phyloP scores from a whole-genome alignment of 35 echinoderm and acorn worm genomes.

The Ptychodera flava region DNA sequence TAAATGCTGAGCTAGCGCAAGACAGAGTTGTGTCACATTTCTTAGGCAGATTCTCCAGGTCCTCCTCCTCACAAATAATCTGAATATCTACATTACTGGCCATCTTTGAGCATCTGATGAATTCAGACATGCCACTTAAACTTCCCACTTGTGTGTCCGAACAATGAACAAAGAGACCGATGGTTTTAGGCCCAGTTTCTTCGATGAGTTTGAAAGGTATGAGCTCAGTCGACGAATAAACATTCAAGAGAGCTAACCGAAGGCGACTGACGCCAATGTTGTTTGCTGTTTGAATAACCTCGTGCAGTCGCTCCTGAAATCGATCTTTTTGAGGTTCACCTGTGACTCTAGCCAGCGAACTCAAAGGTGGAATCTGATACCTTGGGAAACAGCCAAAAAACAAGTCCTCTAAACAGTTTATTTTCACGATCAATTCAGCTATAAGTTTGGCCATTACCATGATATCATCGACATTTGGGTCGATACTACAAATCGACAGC shows the following conservation, averaged over 20 bases:
- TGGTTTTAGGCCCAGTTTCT: neutral
- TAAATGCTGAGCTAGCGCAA: neutral
- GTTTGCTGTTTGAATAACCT: neutral
- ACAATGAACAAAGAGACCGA: neutral
- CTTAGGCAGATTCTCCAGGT: neutral
- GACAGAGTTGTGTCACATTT: neutral
- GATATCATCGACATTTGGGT: neutral
- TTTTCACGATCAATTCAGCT: neutral
- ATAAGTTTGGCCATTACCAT: neutral
- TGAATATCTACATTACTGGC: neutral
- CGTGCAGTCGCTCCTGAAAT: neutral
- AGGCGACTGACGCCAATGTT: neutral
- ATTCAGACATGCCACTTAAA: too few relatives aligned
- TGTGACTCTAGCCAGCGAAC: neutral
- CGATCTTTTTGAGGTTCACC: neutral
- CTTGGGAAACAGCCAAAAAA: neutral
- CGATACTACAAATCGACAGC: neutral
- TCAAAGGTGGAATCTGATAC: neutral
- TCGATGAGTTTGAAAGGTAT: neutral
- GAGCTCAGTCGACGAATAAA: neutral
- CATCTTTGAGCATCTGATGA: too few relatives aligned
- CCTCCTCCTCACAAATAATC: neutral
- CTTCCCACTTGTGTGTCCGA: neutral
- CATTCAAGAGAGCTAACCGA: neutral
- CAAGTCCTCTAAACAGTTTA: neutral